Evolutionary conservation across 2,113 vertebrate species (phyloP), one percentile per base, ranked within the genome.

Genomic region (Colinus virginianus): DNA sequence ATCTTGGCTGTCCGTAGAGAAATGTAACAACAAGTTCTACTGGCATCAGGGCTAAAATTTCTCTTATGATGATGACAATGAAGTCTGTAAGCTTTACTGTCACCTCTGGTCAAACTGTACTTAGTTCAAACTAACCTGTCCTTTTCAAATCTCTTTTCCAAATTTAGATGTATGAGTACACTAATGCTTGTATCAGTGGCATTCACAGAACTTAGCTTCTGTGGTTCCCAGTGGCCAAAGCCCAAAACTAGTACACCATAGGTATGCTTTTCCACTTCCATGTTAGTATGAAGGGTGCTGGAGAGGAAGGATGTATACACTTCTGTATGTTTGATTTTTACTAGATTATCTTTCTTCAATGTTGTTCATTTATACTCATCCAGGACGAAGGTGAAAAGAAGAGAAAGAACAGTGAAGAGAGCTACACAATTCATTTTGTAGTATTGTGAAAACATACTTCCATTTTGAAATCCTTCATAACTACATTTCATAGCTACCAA

Each of bases 121-220:
- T 70, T 42, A 55, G 67, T 88, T 62, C 28, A 83, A 88, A 93
- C 63, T 13, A 68, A 45, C 8, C 25, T 62, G 32, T 20, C 2
- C 55, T 40, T 88, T 64, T 56, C 0, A 86, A 80, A 61, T n/a
- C 38, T 53, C 83, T 62, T 46, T 48, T n/a, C 8, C 9, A 78
- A 84, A 75, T 51, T 75, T 78, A 84, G 28, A 51, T 56, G 17
- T 9, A 51, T 46, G 56, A 56, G 43, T 16, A 1, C 36, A 80
- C 69, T 49, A 6, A 40, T 36, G 32, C 7, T n/a, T 2, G 0
- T 34, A 34, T 11, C 0, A 0, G 45, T 40, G 46, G 5, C 55
- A 18, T 69, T 77, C 70, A 42, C 4, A 82, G 7, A 76, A 34
- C 11, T 18, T 17, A 62, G 1, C 3, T 74, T 63, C 56, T 72